Evolutionary conservation across 1,140 invertebrate species (phyloP), one percentile per base, ranked within the genome.

Genomic region (Trachymyrmex cornetzi): DNA sequence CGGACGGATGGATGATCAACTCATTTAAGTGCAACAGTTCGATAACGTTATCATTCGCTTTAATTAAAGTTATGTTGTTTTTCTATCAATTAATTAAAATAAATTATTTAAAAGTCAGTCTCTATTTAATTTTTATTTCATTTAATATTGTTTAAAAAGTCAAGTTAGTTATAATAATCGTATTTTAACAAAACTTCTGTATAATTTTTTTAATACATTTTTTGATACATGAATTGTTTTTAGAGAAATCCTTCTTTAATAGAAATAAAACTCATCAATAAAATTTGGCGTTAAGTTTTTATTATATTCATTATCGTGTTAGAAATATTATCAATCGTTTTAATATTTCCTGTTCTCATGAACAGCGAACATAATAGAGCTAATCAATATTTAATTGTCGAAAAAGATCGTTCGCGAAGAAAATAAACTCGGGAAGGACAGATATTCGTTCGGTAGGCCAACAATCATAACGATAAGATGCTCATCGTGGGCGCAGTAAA

Each of bases 391-490:
- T 64, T 50, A 34, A 67, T 67, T n/a, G 4, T 9, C 1, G 30
- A 69, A 66, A 34, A 50, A 2, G n/a, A 24, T 80, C n/a, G 9
- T 80, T 67, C 5, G 2, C 1, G 61, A 24, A 14, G 6, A 12
- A 16, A 19, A 69, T 81, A 67, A 69, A 71, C 14, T 57, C 16
- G 64, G 5, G 34, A 19, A 38, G 61, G 27, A 61, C 24, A 59
- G 24, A 74, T 50, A 63, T 50, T 72, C 38, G 12, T 12, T 16
- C 24, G 22, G 3, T 30, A 16, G 12, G n/a, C 6, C 19, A 12
- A 22, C 53, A 59, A 61, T 50, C 12, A 7, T 14, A 48, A 82
- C 30, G 67, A 74, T 82, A 74, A 82, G 72, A 82, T 57, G 57
- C n/a, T 61, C 22, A 44, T 80, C 53, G 30, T 30, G 16, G 2